These are phyloP conservation scores for Xestia xanthographa DNA, from an alignment of 2,888 invertebrate species.

Conservation along the genomic window DNA sequence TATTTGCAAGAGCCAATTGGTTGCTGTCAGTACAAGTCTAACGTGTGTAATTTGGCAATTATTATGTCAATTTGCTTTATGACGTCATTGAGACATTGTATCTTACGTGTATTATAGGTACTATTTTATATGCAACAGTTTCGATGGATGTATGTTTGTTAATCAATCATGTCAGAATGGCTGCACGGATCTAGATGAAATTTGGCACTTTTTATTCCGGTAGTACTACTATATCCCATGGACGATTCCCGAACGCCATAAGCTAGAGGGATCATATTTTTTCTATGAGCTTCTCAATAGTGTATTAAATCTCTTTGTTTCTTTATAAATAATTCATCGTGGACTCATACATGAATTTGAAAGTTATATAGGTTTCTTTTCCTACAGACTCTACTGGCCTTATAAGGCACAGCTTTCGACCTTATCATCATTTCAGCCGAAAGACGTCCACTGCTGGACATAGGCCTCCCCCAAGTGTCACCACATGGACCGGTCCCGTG, in stretches of 20 bases:
- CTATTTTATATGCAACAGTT: not conserved
- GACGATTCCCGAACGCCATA: not conserved
- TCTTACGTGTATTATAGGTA: not conserved
- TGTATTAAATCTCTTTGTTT: not conserved
- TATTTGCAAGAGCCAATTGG: not conserved
- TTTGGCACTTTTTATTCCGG: not conserved
- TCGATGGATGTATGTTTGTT: not conserved
- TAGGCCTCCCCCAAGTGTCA: too few relatives aligned
- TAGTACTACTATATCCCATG: not conserved
- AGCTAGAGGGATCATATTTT: not conserved
- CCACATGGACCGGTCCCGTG: too few relatives aligned
- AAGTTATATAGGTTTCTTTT: not conserved
- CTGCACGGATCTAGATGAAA: not conserved
- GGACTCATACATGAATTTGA: not conserved
- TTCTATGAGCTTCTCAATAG: not conserved
- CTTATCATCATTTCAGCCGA: too few relatives aligned
- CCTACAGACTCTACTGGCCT: too few relatives aligned
- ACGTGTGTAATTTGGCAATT: not conserved
- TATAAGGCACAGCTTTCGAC: too few relatives aligned
- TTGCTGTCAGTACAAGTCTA: not conserved
- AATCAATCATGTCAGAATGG: not conserved
- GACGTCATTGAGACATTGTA: not conserved
- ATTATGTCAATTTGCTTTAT: not conserved
- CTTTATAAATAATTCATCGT: not conserved
- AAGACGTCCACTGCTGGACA: too few relatives aligned